Percentiles rank a stretch among this genome's conserved stretches.
Evolutionary conservation across 2,888 invertebrate species (phyloP).

Genomic region (Salpingus planirostris): DNA sequence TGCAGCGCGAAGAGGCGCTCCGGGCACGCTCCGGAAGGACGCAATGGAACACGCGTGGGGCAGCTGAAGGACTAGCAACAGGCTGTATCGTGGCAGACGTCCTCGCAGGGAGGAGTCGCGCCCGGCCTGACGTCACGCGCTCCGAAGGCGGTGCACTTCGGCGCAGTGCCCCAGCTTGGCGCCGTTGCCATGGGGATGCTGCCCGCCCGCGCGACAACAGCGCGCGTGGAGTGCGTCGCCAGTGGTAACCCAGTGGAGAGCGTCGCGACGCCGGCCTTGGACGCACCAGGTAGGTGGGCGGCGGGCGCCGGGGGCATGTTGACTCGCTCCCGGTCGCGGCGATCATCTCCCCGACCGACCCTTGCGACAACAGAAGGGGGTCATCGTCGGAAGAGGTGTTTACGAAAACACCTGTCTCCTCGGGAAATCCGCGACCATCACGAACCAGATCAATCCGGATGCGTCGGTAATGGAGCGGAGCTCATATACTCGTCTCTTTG

Average conservation of each 20-base stretch:
- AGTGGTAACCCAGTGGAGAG: constrained; percentile 32
- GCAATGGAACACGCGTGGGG: constrained; percentile 34
- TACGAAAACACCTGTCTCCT: no score
- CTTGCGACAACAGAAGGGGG: no score
- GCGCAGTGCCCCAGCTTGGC: constrained; percentile 35
- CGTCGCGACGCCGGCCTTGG: constrained; percentile 24
- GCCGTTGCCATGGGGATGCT: constrained; percentile 35
- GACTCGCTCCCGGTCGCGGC: no score
- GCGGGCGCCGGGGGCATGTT: neutral
- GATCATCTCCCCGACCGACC: no score
- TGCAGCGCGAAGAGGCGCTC: constrained; percentile 15
- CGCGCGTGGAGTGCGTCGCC: constrained; percentile 35
- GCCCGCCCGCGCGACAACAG: constrained; percentile 36
- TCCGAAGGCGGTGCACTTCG: constrained; percentile 38
- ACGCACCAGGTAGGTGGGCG: neutral
- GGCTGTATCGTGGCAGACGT: constrained; percentile 37
- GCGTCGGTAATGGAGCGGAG: no score
- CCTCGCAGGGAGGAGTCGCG: constrained; percentile 37
- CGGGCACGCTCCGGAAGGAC: constrained; percentile 22
- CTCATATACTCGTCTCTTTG: no score
- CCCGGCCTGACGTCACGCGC: constrained; percentile 35
- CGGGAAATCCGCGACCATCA: no score
- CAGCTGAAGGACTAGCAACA: constrained; percentile 42
- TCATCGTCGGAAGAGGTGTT: no score
- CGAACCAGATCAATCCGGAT: no score